phyloP scores from a whole-genome alignment of 2,888 invertebrate genomes.

The Orgyia antiqua region DNA sequence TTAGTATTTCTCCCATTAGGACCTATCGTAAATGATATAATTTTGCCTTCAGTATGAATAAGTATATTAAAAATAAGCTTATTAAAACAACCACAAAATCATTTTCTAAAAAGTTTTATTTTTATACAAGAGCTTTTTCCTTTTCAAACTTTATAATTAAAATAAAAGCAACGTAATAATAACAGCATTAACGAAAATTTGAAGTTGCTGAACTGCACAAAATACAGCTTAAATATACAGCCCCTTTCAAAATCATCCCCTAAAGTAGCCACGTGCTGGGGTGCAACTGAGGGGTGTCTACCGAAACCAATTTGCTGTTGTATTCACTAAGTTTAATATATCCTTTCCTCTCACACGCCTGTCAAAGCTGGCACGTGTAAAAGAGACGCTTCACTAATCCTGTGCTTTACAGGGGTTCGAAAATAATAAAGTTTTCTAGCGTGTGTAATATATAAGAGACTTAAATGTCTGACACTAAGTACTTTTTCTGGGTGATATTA shows the following conservation, averaged over 20 bases:
- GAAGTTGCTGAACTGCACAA: constrained; percentile 18
- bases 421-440: constrained; percentile 39
- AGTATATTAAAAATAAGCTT: too few relatives aligned
- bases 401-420: constrained; percentile 30
- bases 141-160: too few relatives aligned
- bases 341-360: constrained; percentile 31
- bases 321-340: constrained; percentile 40
- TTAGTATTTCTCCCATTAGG: too few relatives aligned
- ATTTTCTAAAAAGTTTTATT: too few relatives aligned
- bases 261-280: constrained; percentile 58
- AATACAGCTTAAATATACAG: constrained; percentile 25
- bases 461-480: constrained; percentile 24
- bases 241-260: constrained; percentile 46
- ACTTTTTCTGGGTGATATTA: too few relatives aligned
- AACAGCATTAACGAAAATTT: too few relatives aligned
- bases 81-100: too few relatives aligned
- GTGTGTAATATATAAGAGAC: constrained; percentile 23
- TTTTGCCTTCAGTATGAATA: too few relatives aligned
- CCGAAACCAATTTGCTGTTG: constrained; percentile 63
- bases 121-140: too few relatives aligned
- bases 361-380: constrained; percentile 21
- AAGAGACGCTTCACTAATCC: constrained; percentile 31
- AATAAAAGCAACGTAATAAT: too few relatives aligned
- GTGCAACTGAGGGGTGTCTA: constrained; percentile 50
- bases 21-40: too few relatives aligned